Conservation (phyloP, 1,140 invertebrate species). For the Epicauta chinensis region DNA sequence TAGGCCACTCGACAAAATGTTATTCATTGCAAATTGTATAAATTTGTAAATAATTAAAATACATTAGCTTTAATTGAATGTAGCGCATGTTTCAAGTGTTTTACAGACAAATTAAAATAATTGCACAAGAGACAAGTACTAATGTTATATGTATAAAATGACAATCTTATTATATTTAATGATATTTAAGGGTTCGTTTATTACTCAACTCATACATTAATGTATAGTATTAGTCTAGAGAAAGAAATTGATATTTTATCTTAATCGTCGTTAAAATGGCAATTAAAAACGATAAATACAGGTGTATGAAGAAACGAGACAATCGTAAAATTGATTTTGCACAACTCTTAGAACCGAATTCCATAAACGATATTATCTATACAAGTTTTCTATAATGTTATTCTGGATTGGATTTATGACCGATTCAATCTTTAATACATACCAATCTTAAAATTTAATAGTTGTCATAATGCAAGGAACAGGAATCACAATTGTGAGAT, state of each 20-base stretch:
- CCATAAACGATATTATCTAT: conserved; percentile 33
- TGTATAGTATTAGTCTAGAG: too few species aligned
- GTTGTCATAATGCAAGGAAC: conserved; percentile 20
- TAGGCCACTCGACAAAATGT: conserved; percentile 17
- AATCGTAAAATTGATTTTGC: conserved; percentile 36
- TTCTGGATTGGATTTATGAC: conserved; percentile 30
- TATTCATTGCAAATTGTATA: conserved; percentile 28
- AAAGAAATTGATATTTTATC: not conserved
- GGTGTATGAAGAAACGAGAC: conserved; percentile 30
- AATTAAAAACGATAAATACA: conserved; percentile 36
- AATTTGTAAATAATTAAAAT: conserved; percentile 33
- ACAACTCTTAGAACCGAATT: conserved; percentile 17
- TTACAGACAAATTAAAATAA: conserved; percentile 23
- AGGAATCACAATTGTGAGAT: too few species aligned
- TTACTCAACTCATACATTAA: too few species aligned
- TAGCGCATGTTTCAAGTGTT: conserved; percentile 12
- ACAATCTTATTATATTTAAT: too few species aligned
- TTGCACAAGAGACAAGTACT: not conserved
- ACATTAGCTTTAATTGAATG: conserved; percentile 22
- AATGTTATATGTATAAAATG: not conserved
- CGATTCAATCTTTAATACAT: conserved; percentile 36
- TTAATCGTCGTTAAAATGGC: conserved; percentile 29
- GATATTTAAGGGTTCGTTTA: too few species aligned
- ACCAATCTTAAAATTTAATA: conserved; percentile 37
- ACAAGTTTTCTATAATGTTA: conserved; percentile 27